Conservation (phyloP, 2,888 invertebrate species). For the Crioceris asparagi region DNA sequence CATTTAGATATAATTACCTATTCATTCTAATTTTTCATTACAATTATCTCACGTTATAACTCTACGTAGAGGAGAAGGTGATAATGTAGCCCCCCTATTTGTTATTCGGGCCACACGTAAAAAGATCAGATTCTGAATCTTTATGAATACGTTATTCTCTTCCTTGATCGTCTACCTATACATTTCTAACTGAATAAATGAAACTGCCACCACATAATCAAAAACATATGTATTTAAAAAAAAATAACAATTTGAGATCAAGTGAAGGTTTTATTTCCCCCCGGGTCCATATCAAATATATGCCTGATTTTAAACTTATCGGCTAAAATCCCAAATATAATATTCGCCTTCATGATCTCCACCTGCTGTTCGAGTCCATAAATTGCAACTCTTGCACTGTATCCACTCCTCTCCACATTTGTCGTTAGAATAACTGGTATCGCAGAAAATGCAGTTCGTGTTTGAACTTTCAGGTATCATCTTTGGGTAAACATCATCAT, state of each 20-base stretch:
- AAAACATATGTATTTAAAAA: no score
- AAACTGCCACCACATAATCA: no score
- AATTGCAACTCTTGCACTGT: neutral
- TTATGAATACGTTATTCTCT: neutral
- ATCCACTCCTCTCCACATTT: neutral
- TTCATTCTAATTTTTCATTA: no score
- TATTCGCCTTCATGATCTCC: neutral
- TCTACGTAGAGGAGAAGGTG: neutral
- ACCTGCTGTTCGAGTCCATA: neutral
- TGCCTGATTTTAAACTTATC: neutral
- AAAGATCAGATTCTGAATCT: neutral
- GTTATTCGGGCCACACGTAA: neutral
- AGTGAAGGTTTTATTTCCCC: neutral
- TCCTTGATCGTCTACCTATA: neutral
- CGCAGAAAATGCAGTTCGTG: neutral
- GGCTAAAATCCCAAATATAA: neutral
- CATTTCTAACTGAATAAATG: no score
- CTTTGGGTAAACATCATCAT: neutral
- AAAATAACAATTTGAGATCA: neutral
- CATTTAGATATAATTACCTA: no score
- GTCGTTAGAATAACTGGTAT: neutral
- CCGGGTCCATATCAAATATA: neutral
- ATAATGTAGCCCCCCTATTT: neutral
- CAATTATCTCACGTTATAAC: no score
- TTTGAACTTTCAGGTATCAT: neutral